phyloP scores from a whole-genome alignment of 2,113 vertebrate species.

The Pholis gunnellus region DNA sequence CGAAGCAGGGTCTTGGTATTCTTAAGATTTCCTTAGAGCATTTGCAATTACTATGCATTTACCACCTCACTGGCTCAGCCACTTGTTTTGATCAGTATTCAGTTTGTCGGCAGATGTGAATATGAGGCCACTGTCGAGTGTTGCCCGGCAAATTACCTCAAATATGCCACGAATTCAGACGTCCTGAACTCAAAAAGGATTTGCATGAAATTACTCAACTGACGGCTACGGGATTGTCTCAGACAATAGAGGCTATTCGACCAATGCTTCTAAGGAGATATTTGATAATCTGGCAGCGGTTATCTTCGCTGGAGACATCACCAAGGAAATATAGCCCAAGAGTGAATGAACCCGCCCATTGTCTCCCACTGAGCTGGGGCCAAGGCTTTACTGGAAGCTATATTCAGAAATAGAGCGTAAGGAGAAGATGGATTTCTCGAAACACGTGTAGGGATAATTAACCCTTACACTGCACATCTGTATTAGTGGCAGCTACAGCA shows the following conservation, averaged over 20 bases:
- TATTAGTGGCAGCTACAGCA: neutral
- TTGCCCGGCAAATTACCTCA: slow-evolving; percentile 60
- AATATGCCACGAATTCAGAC: slow-evolving; percentile 47
- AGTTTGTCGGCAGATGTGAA: slow-evolving; percentile 29
- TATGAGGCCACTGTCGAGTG: slow-evolving; percentile 47
- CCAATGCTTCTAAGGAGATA: slow-evolving; percentile 58
- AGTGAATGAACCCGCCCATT: slow-evolving; percentile 51
- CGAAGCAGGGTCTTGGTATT: slow-evolving; percentile 14
- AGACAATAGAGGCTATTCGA: slow-evolving; percentile 62
- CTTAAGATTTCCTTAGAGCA: neutral
- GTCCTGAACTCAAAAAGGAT: slow-evolving; percentile 61
- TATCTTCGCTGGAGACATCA: slow-evolving; percentile 53
- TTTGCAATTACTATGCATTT: slow-evolving; percentile 4
- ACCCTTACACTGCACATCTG: neutral
- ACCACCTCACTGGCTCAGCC: slow-evolving; percentile 17
- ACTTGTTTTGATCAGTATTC: slow-evolving; percentile 53
- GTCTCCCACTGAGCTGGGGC: slow-evolving; percentile 51
- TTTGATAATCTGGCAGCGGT: slow-evolving; percentile 68
- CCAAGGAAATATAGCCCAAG: slow-evolving; percentile 29
- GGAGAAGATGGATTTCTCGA: slow-evolving; percentile 40
- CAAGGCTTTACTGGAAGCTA: slow-evolving; percentile 49
- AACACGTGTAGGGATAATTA: slow-evolving; percentile 51
- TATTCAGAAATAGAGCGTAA: slow-evolving; percentile 43
- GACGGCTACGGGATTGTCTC: slow-evolving; percentile 50
- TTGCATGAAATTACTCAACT: slow-evolving; percentile 74